These are phyloP conservation scores for Nannoperca obscura DNA, from an alignment of 2,797 vertebrate genomes.

Conservation along the genomic window DNA sequence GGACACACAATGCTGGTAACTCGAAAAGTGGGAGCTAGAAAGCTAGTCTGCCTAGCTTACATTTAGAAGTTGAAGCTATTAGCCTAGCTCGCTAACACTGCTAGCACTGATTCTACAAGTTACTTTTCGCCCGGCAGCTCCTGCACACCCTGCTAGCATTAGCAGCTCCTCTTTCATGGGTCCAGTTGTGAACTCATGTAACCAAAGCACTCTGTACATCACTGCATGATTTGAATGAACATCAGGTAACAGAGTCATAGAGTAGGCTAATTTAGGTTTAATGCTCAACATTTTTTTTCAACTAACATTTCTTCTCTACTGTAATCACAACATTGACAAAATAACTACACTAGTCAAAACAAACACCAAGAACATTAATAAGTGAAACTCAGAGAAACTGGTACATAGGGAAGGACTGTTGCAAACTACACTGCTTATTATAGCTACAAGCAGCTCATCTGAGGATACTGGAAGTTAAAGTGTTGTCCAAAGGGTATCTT, in stretches of 20 bases:
- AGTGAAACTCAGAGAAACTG: background rate
- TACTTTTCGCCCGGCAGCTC: too few relatives aligned
- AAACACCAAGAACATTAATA: background rate
- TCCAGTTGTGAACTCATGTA: too few relatives aligned
- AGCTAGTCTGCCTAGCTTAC: background rate
- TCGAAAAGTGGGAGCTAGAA: background rate
- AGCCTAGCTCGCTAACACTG: too few relatives aligned
- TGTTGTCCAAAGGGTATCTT: constrained; percentile 52
- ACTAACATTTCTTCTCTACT: background rate
- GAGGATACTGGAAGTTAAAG: constrained; percentile 36
- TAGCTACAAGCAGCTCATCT: constrained; percentile 42
- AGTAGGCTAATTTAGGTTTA: background rate
- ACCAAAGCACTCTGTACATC: too few relatives aligned
- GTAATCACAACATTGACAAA: background rate
- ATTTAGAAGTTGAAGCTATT: background rate
- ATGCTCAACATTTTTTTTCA: too few relatives aligned
- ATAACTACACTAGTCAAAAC: background rate
- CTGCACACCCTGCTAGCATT: too few relatives aligned
- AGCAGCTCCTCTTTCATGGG: too few relatives aligned
- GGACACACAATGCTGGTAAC: background rate
- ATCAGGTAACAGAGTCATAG: background rate
- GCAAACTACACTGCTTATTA: constrained; percentile 14
- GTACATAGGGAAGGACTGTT: background rate
- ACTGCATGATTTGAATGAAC: too few relatives aligned
- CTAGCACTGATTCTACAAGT: too few relatives aligned